phyloP scores from a whole-genome alignment of 1,140 invertebrate genomes.

The Sesamia nonagrioides region DNA sequence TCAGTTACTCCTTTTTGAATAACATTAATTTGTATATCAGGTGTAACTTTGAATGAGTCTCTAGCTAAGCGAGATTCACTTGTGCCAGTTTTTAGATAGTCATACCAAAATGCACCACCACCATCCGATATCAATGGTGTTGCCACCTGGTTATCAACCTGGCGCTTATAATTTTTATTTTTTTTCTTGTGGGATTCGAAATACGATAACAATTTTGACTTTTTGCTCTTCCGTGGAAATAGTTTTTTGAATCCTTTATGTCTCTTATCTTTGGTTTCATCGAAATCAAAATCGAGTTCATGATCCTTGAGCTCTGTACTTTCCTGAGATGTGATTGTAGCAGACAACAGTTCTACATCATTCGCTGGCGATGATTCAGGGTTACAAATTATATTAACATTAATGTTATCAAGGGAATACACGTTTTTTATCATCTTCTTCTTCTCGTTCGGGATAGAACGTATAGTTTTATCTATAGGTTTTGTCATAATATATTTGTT shows the following conservation, averaged over 20 bases:
- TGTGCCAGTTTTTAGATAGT: constrained; percentile 56
- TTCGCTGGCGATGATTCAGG: constrained; percentile 45
- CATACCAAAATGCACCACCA: constrained; percentile 60
- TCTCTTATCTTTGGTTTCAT: constrained; percentile 50
- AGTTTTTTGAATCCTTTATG: constrained; percentile 57
- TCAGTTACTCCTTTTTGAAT: constrained; percentile 1
- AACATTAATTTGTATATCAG: constrained; percentile 18
- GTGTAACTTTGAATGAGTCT: not conserved
- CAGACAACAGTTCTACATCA: not conserved
- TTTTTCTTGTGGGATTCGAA: constrained; percentile 18
- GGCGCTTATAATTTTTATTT: constrained; percentile 45
- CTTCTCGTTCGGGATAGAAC: constrained; percentile 40
- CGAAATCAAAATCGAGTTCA: constrained; percentile 38
- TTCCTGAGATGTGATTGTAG: not conserved
- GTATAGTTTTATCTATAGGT: constrained; percentile 56
- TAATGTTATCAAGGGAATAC: constrained; percentile 71
- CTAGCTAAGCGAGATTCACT: constrained; percentile 18
- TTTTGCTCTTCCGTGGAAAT: constrained; percentile 47
- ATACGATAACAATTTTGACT: constrained; percentile 31
- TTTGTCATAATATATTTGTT: constrained; percentile 57
- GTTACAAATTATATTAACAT: constrained; percentile 76
- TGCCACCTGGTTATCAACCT: constrained; percentile 52
- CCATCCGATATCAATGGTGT: constrained; percentile 57
- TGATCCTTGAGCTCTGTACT: not conserved
- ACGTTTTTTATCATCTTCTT: constrained; percentile 56